These are phyloP conservation scores for Drosophila mauritiana DNA, from an alignment of 1,140 invertebrate genomes.

Conservation along the genomic window DNA sequence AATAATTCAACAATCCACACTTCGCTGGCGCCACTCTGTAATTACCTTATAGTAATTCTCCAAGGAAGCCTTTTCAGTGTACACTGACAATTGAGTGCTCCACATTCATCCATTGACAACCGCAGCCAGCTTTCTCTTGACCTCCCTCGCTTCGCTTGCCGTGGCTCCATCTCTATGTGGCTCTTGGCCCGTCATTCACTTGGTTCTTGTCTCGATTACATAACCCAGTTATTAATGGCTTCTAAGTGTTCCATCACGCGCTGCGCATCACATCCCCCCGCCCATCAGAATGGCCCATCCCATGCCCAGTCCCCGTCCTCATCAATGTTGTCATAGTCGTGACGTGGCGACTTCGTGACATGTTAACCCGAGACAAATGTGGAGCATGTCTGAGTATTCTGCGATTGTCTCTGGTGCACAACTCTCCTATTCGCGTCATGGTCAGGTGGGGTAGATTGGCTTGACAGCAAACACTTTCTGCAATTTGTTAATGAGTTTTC, in stretches of 20 bases:
- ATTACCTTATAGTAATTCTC: slow-evolving; percentile 3
- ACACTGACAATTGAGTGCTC: slow-evolving; percentile 44
- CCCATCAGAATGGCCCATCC: background rate
- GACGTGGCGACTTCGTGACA: slow-evolving; percentile 77
- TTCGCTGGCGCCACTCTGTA: background rate
- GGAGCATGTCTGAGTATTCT: slow-evolving; percentile 41
- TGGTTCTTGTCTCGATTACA: slow-evolving; percentile 67
- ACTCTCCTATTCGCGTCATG: slow-evolving; percentile 55
- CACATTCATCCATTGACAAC: slow-evolving; percentile 50
- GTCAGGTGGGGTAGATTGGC: slow-evolving; percentile 57
- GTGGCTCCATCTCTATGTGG: background rate
- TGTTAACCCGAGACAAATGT: slow-evolving; percentile 67
- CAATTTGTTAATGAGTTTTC: slow-evolving; percentile 79
- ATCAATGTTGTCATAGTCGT: slow-evolving; percentile 50
- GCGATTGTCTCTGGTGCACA: slow-evolving; percentile 17
- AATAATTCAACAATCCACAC: background rate
- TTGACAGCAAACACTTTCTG: slow-evolving; percentile 51
- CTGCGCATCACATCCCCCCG: slow-evolving; percentile 9
- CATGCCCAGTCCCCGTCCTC: background rate
- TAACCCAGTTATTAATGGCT: slow-evolving; percentile 80
- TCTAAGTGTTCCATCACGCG: slow-evolving; percentile 54
- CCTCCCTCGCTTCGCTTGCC: slow-evolving; percentile 10
- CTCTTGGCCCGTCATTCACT: slow-evolving; percentile 14
- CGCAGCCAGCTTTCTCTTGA: slow-evolving; percentile 36
- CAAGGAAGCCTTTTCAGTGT: slow-evolving; percentile 13